Evolutionary conservation across 2,888 invertebrate genomes (phyloP), one percentile per base, ranked within the genome.

Genomic region (Drosophila helvetica): DNA sequence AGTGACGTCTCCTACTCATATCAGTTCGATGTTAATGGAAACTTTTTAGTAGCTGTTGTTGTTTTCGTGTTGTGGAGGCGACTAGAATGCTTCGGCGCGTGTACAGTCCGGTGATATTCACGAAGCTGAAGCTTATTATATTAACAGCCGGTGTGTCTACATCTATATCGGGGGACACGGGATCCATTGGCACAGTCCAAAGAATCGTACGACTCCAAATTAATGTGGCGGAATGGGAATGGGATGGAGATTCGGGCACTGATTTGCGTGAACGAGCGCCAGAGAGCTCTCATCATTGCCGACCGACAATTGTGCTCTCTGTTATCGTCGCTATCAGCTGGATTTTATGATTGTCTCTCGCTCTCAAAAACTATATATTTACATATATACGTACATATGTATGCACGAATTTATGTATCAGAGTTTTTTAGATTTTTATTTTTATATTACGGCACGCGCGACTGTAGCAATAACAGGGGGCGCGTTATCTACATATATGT

Each of bases 351-450:
- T 38, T 38, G 38, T 33, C 30, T 45, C 38, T 27, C 45, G 6
- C 38, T 56, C 67, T 27, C 3, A 12, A 43, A 30, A 51, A 18
- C 25, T 25, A 51, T 38, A 15, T 38, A 38, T 15, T 2, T 38
- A n/a, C 15, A 38, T 15, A 12, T 12, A 12, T 4, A 4, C 1
- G 22, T 61, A 54, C 9, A 48, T 19, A 33, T n/a, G 1, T 53
- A 25, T 12, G 12, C 25, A 1, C 22, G 38, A 48, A 71, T 27
- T 27, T 47, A 55, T 60, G 17, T 55, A 47, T 47, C 33, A 48
- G 43, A 43, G 48, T 47, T 42, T 71, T 73, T 48, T n/a, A 57
- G 74, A 73, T 71, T 73, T 71, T 57, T 71, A 71, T 71, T 73
- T 70, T 46, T 71, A 71, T 71, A 57, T 64, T 52, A 38, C 47